Evolutionary conservation across 2,888 invertebrate genomes (phyloP), one percentile per base, ranked within the genome.

Genomic region (Teinopalpus imperialis): DNA sequence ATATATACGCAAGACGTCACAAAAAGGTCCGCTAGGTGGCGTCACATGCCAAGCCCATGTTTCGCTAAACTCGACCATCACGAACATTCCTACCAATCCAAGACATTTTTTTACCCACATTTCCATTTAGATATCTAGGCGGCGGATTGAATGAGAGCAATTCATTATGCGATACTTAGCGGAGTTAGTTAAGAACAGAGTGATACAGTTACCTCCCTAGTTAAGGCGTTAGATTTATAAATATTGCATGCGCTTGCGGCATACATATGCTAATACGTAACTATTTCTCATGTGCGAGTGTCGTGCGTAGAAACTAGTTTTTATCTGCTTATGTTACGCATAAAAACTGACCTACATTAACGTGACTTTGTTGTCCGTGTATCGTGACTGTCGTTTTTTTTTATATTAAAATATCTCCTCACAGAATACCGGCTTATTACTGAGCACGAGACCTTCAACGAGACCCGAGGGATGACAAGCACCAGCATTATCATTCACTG

Each of bases 201-300:
- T 13, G 8, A 10, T 39, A 39, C 29, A 37, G 5, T 26, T 37
- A 7, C 2, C 6, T 14, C 26, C 24, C 30, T 40, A 21, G 8
- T 30, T 40, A 10, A 8, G 35, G 30, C 8, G 21, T 26, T 9
- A 1, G 9, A 21, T 21, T 21, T 39, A 8, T 14, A 23, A 30
- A 40, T 40, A 8, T 4, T 37, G 3, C 8, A 37, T 24, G 16
- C 7, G 16, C 9, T 37, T 26, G 16, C 26, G n/a, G 35, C 14
- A 13, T 1, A 21, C 1, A 6, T 14, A 24, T 24, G 24, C 9
- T 24, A 24, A 24, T 24, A n/a, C n/a, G n/a, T n/a, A n/a, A n/a
- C n/a, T n/a, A n/a, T n/a, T n/a, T n/a, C n/a, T n/a, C n/a, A n/a
- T n/a, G n/a, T n/a, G n/a, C n/a, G n/a, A n/a, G n/a, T n/a, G n/a